Evolutionary conservation across 2,888 invertebrate species (phyloP).

Genomic region (Hemistola chrysoprasaria): DNA sequence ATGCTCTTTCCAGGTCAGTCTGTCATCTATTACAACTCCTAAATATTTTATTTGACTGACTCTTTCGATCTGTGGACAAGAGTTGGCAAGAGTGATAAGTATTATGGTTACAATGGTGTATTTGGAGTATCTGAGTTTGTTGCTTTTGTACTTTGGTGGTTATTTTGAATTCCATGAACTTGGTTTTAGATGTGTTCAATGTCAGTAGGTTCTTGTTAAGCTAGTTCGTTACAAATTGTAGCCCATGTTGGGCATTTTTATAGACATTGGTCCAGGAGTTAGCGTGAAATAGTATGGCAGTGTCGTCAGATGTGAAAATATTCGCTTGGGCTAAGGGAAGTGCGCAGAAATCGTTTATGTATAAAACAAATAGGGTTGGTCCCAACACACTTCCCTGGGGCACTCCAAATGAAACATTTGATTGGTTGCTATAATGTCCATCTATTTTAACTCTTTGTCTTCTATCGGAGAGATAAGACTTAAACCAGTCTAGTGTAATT

Average conservation of each 20-base stretch:
- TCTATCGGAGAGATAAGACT: conserved; percentile 11
- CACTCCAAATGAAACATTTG: conserved; percentile 6
- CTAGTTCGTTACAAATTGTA: conserved; percentile 8
- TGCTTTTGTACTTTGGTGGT: no score
- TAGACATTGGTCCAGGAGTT: conserved; percentile 11
- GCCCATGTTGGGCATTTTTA: conserved; percentile 8
- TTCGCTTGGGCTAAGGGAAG: conserved; percentile 6
- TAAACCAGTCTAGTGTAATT: conserved; percentile 10
- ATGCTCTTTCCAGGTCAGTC: no score
- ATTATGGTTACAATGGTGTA: no score
- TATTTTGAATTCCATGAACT: no score
- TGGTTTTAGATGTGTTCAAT: conserved; percentile 7
- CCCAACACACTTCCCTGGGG: conserved; percentile 7
- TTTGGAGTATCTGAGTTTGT: no score
- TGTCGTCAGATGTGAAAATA: conserved; percentile 13
- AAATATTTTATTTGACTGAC: no score
- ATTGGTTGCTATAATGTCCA: conserved; percentile 1
- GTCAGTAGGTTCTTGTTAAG: conserved; percentile 13
- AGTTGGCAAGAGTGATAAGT: no score
- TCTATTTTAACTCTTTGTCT: conserved; percentile 9
- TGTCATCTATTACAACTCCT: no score
- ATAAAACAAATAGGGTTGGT: conserved; percentile 8
- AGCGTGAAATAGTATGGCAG: conserved; percentile 8
- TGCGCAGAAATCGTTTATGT: conserved; percentile 11
- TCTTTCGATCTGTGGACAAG: no score